These are phyloP conservation scores for Caenorhabditis briggsae DNA, from an alignment of 1,140 invertebrate species.

Conservation along the genomic window DNA sequence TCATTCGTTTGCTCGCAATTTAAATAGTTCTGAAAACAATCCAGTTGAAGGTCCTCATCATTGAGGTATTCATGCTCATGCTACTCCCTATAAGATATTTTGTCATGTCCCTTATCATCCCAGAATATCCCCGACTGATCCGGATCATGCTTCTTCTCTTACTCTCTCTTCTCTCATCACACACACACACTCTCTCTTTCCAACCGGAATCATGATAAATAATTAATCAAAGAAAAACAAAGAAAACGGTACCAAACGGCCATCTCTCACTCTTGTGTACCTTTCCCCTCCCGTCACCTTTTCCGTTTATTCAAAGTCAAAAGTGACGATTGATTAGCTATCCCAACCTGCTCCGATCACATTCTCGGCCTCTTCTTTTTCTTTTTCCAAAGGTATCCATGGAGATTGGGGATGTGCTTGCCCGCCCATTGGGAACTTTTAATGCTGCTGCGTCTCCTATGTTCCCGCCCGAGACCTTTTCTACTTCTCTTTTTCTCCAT, in stretches of 20 bases:
- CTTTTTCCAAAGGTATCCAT: not conserved
- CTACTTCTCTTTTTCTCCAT: not conserved
- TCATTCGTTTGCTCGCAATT: too few relatives aligned
- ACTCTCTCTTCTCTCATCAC: not conserved
- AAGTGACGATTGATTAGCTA: conserved; percentile 38
- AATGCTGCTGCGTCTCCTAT: conserved; percentile 14
- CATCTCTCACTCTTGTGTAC: not conserved
- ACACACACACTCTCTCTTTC: not conserved
- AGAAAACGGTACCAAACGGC: not conserved
- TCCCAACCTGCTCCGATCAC: not conserved
- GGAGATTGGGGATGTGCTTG: not conserved
- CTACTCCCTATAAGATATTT: too few relatives aligned
- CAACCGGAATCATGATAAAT: not conserved
- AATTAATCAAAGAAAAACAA: conserved; percentile 21
- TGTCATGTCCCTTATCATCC: too few relatives aligned
- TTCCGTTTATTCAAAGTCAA: conserved; percentile 27
- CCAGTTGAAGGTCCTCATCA: too few relatives aligned
- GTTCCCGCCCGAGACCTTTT: not conserved
- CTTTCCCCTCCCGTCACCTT: conserved; percentile 14
- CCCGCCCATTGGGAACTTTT: not conserved
- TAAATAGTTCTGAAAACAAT: too few relatives aligned
- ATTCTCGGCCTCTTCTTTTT: not conserved
- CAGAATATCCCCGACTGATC: not conserved
- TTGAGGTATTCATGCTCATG: too few relatives aligned
- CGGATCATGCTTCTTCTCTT: too few relatives aligned